These are phyloP conservation scores for Urosaurus nigricauda DNA, from an alignment of 2,797 vertebrate genomes.

Conservation along the genomic window DNA sequence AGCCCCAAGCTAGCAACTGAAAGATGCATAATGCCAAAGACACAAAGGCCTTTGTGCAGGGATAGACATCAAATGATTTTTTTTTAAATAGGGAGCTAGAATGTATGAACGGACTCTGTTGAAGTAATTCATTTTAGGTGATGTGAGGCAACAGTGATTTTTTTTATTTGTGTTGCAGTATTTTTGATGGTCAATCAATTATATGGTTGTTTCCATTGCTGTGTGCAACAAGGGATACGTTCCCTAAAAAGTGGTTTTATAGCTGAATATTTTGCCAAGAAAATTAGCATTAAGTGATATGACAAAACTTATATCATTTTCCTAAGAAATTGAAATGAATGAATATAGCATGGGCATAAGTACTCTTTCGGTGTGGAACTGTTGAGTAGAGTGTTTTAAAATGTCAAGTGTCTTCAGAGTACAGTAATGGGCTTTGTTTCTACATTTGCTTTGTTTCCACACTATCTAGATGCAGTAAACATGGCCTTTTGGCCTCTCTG, in stretches of 20 bases:
- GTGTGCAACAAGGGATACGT: no score
- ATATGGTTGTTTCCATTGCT: no score
- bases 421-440: constrained; percentile 11
- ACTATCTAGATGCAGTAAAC: neutral
- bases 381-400: neutral
- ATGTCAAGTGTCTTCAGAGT: neutral
- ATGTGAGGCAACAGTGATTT: neutral
- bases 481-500: neutral
- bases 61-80: neutral
- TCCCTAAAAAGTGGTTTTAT: no score
- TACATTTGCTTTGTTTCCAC: constrained; percentile 6
- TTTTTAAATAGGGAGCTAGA: neutral
- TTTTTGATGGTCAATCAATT: neutral
- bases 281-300: neutral
- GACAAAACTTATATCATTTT: neutral
- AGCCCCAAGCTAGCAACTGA: neutral
- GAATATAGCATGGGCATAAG: neutral
- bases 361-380: neutral
- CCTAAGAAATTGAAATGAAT: neutral
- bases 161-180: neutral
- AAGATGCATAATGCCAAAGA: neutral
- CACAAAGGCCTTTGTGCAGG: neutral
- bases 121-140: neutral
- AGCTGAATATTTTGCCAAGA: neutral
- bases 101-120: neutral